Conservation (phyloP, 2,797 vertebrate species). For the Amazona ochrocephala region DNA sequence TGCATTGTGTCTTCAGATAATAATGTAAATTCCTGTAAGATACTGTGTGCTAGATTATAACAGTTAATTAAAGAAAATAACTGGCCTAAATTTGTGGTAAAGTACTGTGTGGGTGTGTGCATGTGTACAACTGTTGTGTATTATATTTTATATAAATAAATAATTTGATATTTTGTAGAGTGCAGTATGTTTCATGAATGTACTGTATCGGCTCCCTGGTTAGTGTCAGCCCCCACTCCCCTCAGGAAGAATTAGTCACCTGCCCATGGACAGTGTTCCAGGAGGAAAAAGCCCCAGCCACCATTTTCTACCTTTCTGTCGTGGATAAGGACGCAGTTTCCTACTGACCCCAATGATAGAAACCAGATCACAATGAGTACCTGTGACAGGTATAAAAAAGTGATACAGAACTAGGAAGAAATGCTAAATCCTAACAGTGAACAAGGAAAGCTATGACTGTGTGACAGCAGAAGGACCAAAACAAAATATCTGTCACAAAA, state of each 20-base stretch:
- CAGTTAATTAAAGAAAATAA: constrained; percentile 83
- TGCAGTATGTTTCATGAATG: constrained; percentile 8
- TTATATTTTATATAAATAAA: constrained; percentile 94
- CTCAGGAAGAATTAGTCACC: background rate
- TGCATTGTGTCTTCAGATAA: constrained; percentile 94
- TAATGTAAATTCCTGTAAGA: constrained; percentile 85
- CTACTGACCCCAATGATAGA: background rate
- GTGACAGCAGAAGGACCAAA: background rate
- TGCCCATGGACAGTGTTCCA: background rate
- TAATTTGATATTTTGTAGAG: constrained; percentile 97
- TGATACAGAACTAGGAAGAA: rapidly evolving
- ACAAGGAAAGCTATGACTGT: background rate
- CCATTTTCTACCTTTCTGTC: rapidly evolving
- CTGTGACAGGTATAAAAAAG: rapidly evolving
- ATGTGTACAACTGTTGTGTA: constrained; percentile 87
- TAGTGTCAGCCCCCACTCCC: background rate
- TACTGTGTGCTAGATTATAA: constrained; percentile 91
- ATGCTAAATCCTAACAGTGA: background rate
- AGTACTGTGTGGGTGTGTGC: constrained; percentile 93
- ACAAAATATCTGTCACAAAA: background rate
- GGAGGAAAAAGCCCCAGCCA: rapidly evolving
- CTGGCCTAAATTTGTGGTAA: constrained; percentile 89
- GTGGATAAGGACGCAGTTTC: background rate
- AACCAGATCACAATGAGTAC: background rate
- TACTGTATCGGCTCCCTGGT: background rate